Evolutionary conservation across 2,888 invertebrate genomes (phyloP), one percentile per base, ranked within the genome.

Genomic region (Melieria picta): DNA sequence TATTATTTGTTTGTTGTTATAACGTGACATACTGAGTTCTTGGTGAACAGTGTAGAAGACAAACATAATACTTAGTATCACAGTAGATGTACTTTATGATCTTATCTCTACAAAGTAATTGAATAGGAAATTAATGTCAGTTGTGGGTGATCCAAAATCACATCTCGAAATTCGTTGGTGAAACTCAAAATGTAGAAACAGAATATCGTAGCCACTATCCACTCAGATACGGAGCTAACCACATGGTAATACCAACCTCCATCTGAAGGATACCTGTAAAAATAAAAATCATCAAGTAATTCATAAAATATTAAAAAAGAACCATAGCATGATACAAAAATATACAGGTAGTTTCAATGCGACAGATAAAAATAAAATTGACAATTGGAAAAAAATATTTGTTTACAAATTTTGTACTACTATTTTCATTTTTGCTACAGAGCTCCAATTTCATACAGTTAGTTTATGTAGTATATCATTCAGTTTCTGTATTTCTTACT

Each of bases 231-330:
- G 0, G 91, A 90, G 76, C 91, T 91, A 5, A 89, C 86, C 4
- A 92, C 89, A 83, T 92, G 92, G 72, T 89, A 88, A 56, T 88
- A 87, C 89, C 90, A 93, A 5, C 92, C 93, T 3, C 91, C 91
- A 81, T 91, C 90, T 16, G 87, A 86, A 6, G 89, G 89, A 79
- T 87, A 87, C 86, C 86, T 86, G 69, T 63, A 9, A 57, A 60
- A 3, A n/a, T 30, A 48, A 11, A 16, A 62, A 50, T 43, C 60
- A n/a, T 30, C 4, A n/a, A 10, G 55, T 4, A 16, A 60, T 30
- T 48, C 50, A 69, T 46, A 16, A 47, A 3, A 48, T n/a, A 9
- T 47, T 62, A 13, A n/a, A 9, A 47, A 11, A n/a, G 13, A 13
- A n/a, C 30, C 7, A 52, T 11, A 50, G 11, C n/a, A 50, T 10